These are phyloP conservation scores for Hippocampus guttulatus DNA, from an alignment of 2,113 vertebrate species.

Conservation along the genomic window DNA sequence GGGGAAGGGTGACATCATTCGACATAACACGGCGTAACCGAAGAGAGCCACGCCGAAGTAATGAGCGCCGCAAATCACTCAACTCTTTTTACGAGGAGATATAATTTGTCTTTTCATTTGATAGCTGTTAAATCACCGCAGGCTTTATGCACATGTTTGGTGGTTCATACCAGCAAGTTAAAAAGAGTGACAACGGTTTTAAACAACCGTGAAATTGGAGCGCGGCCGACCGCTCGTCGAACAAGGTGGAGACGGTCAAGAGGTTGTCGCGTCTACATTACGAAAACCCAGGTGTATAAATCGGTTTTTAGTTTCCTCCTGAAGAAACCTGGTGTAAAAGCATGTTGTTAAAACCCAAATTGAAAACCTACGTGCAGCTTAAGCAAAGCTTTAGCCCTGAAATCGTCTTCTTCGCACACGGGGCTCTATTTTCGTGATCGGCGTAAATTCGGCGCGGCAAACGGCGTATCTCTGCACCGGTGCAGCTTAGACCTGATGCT, in stretches of 20 bases:
- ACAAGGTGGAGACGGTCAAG: conserved; percentile 34
- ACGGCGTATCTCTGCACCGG: too few relatives aligned
- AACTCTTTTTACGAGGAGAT: conserved; percentile 55
- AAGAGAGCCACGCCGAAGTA: conserved; percentile 62
- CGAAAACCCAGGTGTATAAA: conserved; percentile 31
- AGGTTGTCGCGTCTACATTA: conserved; percentile 38
- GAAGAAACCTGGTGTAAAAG: too few relatives aligned
- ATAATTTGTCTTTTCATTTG: conserved; percentile 65
- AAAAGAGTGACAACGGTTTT: conserved; percentile 71
- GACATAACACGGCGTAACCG: conserved; percentile 60
- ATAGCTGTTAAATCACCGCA: conserved; percentile 55
- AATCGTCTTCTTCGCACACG: too few relatives aligned
- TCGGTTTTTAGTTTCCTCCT: too few relatives aligned
- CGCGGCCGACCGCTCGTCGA: conserved; percentile 50
- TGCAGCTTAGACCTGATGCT: too few relatives aligned
- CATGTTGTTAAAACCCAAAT: too few relatives aligned
- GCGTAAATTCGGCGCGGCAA: too few relatives aligned
- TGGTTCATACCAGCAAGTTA: conserved; percentile 68
- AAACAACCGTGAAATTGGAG: conserved; percentile 63
- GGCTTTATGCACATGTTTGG: conserved; percentile 64
- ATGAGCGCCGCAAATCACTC: conserved; percentile 66
- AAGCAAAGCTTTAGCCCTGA: too few relatives aligned
- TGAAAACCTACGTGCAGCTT: too few relatives aligned
- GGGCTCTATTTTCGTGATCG: too few relatives aligned
- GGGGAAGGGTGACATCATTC: conserved; percentile 70